Conservation (phyloP, 2,113 vertebrate genomes). For the Prinia subflava region DNA sequence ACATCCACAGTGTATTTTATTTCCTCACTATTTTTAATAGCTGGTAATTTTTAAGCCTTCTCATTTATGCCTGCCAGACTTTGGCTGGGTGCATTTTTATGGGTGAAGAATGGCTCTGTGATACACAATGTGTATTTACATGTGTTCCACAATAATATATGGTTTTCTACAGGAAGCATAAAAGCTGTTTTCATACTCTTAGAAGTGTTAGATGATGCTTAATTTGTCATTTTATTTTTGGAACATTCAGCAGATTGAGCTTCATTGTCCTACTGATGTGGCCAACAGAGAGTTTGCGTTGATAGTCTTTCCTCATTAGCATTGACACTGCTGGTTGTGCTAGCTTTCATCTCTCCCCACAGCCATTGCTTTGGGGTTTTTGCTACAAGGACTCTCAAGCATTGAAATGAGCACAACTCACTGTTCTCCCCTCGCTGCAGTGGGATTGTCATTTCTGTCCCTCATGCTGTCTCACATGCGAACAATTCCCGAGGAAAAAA, state of each 20-base stretch:
- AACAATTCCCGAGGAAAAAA: background rate
- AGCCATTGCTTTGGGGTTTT: background rate
- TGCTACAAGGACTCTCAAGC: background rate
- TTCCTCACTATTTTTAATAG: background rate
- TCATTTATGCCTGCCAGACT: background rate
- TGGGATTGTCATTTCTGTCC: constrained; percentile 18
- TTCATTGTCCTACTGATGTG: constrained; percentile 19
- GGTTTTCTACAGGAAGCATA: constrained; percentile 33
- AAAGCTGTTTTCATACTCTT: constrained; percentile 38
- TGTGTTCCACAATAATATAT: constrained; percentile 10
- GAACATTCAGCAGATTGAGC: constrained; percentile 30
- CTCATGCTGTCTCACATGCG: background rate
- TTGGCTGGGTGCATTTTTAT: background rate
- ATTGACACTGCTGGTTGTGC: background rate
- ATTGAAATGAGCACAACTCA: background rate
- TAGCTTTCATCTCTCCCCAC: constrained; percentile 4
- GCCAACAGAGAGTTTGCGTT: constrained; percentile 7
- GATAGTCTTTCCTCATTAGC: constrained; percentile 29
- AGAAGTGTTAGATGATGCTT: constrained; percentile 21
- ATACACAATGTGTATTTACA: constrained; percentile 13
- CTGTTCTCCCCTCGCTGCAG: constrained; percentile 1
- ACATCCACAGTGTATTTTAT: background rate
- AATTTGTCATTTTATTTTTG: constrained; percentile 58
- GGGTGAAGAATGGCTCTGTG: background rate
- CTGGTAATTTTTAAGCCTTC: background rate